phyloP scores from a whole-genome alignment of 2,797 vertebrate genomes.

The Megalops cyprinoides region DNA sequence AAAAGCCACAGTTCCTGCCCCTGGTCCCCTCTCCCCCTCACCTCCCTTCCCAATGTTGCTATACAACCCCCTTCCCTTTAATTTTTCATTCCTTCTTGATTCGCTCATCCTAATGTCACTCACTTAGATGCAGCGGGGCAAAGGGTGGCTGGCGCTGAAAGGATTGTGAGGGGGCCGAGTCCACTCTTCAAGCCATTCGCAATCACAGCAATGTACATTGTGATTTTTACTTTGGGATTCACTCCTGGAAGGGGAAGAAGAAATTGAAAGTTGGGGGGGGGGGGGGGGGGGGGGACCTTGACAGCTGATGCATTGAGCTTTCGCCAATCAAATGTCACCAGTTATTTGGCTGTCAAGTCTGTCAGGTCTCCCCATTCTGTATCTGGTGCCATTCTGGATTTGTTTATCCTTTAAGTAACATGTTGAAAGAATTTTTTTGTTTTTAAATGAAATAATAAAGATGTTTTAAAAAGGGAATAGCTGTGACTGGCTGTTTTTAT shows the following conservation, averaged over 20 bases:
- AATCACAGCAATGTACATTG: conserved; percentile 34
- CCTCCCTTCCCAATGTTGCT: background rate
- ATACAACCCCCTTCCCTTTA: background rate
- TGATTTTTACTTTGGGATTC: conserved; percentile 39
- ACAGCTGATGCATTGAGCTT: background rate
- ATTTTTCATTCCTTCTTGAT: background rate
- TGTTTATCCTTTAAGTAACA: conserved; percentile 44
- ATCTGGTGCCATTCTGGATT: conserved; percentile 55
- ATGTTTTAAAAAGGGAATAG: conserved; percentile 39
- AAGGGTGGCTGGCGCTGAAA: conserved; percentile 11
- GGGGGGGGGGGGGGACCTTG: conserved; percentile 1
- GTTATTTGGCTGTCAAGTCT: conserved; percentile 29
- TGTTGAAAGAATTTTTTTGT: conserved; percentile 58
- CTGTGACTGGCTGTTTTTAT: background rate
- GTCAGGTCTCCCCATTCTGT: conserved; percentile 44
- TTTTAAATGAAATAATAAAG: conserved; percentile 50
- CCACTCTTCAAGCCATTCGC: conserved; percentile 23
- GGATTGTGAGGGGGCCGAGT: background rate
- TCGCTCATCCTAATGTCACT: conserved; percentile 38
- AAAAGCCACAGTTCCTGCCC: conserved; percentile 39
- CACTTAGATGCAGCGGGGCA: conserved; percentile 20
- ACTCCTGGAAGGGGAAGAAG: conserved; percentile 21
- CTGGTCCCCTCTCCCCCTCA: conserved; percentile 26
- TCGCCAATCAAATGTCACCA: conserved; percentile 36
- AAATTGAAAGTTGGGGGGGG: conserved; percentile 14